Conservation (phyloP, 2,888 invertebrate genomes). For the Malthinus seriepunctatus region DNA sequence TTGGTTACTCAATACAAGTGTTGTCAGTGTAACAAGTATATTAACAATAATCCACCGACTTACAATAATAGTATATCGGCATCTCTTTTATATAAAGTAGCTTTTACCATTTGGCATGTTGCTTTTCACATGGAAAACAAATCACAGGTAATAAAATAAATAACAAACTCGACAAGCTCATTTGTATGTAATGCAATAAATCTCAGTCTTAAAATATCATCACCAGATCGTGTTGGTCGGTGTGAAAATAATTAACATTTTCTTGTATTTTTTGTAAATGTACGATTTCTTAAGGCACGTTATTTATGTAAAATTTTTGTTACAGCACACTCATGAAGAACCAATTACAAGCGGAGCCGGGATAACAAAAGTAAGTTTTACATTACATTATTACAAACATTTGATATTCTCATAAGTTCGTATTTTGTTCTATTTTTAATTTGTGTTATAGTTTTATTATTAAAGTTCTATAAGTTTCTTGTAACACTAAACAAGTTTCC, state of each 20-base stretch:
- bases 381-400: too few species aligned
- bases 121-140: constrained; percentile 70
- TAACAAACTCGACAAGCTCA: not conserved
- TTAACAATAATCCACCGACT: not conserved
- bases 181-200: not conserved
- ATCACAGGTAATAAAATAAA: constrained; percentile 48
- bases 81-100: constrained; percentile 69
- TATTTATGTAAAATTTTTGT: constrained; percentile 42
- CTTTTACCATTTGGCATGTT: constrained; percentile 76
- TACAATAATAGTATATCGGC: constrained; percentile 56
- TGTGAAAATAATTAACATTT: too few species aligned
- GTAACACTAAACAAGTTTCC: too few species aligned
- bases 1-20: constrained; percentile 2
- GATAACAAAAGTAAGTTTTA: constrained; percentile 51
- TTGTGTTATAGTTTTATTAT: too few species aligned
- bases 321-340: constrained; percentile 58
- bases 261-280: too few species aligned
- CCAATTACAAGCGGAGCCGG: constrained; percentile 53
- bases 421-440: too few species aligned
- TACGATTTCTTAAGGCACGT: not conserved
- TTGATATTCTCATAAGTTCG: too few species aligned
- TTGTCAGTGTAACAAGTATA: constrained; percentile 23
- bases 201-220: too few species aligned
- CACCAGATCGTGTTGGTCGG: too few species aligned
- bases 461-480: too few species aligned